Evolutionary conservation across 2,888 invertebrate species (phyloP).

Genomic region (Lottia scabra): DNA sequence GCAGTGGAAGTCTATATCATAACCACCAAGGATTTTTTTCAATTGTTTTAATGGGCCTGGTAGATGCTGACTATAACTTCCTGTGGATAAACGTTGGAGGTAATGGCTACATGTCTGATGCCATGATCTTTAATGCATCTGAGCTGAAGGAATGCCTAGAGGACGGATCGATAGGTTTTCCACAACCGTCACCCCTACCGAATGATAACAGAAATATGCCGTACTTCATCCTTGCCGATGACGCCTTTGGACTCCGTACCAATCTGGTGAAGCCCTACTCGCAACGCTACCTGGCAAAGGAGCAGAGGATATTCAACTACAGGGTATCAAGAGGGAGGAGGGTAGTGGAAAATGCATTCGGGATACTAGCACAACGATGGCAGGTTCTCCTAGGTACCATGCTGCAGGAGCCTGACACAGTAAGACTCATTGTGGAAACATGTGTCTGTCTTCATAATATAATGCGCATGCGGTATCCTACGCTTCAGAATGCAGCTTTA

Average conservation of each 20-base stretch:
- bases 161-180: constrained; percentile 29
- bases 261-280: constrained; percentile 41
- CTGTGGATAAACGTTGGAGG: constrained; percentile 31
- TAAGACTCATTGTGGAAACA: constrained; percentile 21
- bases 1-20: too few relatives aligned
- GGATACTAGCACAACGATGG: constrained; percentile 24
- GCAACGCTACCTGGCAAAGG: constrained; percentile 26
- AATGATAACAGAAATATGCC: constrained; percentile 32
- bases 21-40: too few relatives aligned
- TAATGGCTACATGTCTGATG: constrained; percentile 29
- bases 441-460: constrained; percentile 36
- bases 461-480: constrained; percentile 31
- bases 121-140: constrained; percentile 30
- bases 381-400: constrained; percentile 14
- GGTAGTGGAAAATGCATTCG: constrained; percentile 27
- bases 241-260: constrained; percentile 39
- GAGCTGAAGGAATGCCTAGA: constrained; percentile 29
- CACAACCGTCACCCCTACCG: constrained; percentile 30
- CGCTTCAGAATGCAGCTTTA: constrained; percentile 25
- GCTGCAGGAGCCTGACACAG: constrained; percentile 23
- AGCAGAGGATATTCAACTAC: constrained; percentile 44
- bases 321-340: constrained; percentile 36
- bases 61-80: constrained; percentile 43
- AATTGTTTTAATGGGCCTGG: constrained; percentile 36
- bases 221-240: constrained; percentile 41